Base-by-base conservation (phyloP, 1,140 invertebrate species). In the Helicoverpa armigera region DNA sequence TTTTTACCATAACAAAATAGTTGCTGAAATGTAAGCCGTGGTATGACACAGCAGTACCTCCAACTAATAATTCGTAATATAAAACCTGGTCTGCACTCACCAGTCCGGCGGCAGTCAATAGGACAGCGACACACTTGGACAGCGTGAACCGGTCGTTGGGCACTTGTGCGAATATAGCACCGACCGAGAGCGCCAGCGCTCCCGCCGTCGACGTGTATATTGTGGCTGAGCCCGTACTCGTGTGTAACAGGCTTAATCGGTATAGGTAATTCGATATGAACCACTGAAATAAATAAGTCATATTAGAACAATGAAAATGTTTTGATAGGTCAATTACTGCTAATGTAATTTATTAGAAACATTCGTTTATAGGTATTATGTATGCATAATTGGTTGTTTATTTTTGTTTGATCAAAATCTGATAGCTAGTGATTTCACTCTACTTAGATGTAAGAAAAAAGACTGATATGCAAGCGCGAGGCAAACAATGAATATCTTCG, bases 201-300 rank as follows among this genome's bases (percentile, higher is more conserved):
- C 89, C 89, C 2, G 89, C 85, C 0, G 91, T 88, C 12, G 93
- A 93, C 60, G 89, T 88, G 83, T 92, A 94, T n/a, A 92, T 84
- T 0, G 89, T 91, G 2, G 91, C 89, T 1, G 92, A 89, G 9
- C 88, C 87, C 1, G 90, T 81, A 0, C 85, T 79, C 14, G 89
- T 88, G 82, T 93, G 84, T 43, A 92, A 79, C 31, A 94, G 60
- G 61, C 92, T 93, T 51, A 94, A 83, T 5, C 93, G 92, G 77
- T 94, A 94, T 13, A 94, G 80, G 78, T 94, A 94, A 82, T 94
- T 94, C 75, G 93, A 91, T 87, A 93, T 87, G 87, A 94, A 94
- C 93, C 93, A 94, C 93, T 94, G 88, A 0, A 92, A 93, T 29
- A 83, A 81, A 79, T 12, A 53, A 53, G 12, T 74, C 0, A 56